A percentile compares a stretch with the other conserved stretches of the same genome.
phyloP scores from a whole-genome alignment of 2,888 invertebrate species.

The Habroteleia sp. region DNA sequence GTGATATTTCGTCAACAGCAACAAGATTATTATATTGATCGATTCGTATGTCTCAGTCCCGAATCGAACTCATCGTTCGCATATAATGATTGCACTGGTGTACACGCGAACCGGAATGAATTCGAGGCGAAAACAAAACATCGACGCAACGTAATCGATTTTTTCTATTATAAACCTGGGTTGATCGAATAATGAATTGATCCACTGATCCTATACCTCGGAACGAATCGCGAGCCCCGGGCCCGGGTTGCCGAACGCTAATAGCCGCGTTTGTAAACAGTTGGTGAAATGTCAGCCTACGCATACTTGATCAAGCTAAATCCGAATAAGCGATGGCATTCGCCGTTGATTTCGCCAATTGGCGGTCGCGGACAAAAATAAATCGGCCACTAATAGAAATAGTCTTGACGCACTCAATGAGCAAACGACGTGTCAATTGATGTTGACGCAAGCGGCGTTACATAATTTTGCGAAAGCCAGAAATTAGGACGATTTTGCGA shows the following conservation, averaged over 20 bases:
- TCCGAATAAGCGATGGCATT: constrained; percentile 55
- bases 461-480: no score
- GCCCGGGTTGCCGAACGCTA: constrained; percentile 11
- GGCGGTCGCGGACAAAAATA: constrained; percentile 54
- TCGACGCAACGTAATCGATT: constrained; percentile 6
- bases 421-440: constrained; percentile 69
- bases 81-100: neutral
- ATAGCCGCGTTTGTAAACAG: constrained; percentile 23
- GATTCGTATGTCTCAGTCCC: no score
- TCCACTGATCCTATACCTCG: constrained; percentile 20
- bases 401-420: constrained; percentile 69
- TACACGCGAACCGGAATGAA: neutral
- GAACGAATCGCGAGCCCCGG: constrained; percentile 8
- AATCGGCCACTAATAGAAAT: constrained; percentile 67
- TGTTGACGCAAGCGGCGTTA: constrained; percentile 60
- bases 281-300: constrained; percentile 35
- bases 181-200: constrained; percentile 30
- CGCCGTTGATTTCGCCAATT: constrained; percentile 61
- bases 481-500: no score
- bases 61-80: no score
- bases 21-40: no score
- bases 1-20: no score
- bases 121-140: neutral
- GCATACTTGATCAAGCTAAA: constrained; percentile 47
- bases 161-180: constrained; percentile 7